A percentile compares a stretch with the other conserved stretches of the same genome.
These are phyloP conservation scores for Sarcophaga caerulescens DNA, from an alignment of 2,888 invertebrate genomes.

Conservation along the genomic window DNA sequence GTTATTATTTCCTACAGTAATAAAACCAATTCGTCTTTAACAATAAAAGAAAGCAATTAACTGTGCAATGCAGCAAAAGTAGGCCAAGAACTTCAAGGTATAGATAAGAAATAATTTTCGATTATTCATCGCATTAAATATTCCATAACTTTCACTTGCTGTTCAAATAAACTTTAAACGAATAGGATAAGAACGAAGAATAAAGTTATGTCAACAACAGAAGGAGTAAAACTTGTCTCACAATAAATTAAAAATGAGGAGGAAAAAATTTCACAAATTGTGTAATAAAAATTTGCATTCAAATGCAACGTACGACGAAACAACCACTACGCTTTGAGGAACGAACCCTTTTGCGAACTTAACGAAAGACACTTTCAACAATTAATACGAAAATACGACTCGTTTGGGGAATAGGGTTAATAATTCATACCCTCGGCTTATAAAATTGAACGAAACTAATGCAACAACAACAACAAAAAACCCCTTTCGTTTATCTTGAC, in stretches of 20 bases:
- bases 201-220: constrained; percentile 29
- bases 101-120: not conserved
- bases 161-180: constrained; percentile 13
- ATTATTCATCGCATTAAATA: not conserved
- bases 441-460: not conserved
- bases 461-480: not conserved
- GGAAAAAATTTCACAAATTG: constrained; percentile 32
- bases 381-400: constrained; percentile 7
- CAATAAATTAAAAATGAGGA: constrained; percentile 20
- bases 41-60: not conserved
- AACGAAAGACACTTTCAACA: not conserved
- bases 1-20: too few relatives aligned
- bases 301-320: not conserved
- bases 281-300: constrained; percentile 50
- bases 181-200: not conserved
- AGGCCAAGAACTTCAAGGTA: not conserved
- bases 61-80: too few relatives aligned
- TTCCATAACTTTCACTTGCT: constrained; percentile 24
- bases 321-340: not conserved
- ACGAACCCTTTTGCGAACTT: constrained; percentile 5
- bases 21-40: too few relatives aligned
- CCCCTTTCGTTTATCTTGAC: constrained; percentile 62
- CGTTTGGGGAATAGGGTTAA: not conserved
- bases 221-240: constrained; percentile 11
- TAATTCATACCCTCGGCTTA: constrained; percentile 20